Evolutionary conservation across 2,113 vertebrate species (phyloP).

Genomic region (Reinhardtius hippoglossoides): DNA sequence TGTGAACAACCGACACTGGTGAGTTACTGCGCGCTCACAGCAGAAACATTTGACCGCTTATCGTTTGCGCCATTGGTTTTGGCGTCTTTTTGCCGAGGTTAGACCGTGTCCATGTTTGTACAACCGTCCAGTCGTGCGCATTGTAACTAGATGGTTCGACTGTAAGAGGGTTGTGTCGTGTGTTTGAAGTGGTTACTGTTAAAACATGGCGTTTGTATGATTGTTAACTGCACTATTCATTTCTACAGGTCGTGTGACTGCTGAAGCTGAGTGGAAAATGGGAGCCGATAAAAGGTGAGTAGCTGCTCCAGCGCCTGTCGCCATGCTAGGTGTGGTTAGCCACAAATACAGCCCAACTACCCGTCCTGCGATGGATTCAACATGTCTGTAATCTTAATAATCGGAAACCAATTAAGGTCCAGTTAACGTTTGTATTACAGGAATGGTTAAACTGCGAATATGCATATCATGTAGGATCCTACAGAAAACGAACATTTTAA

Average conservation of each 20-base stretch:
- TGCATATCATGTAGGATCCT: too few relatives aligned
- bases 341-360: background rate
- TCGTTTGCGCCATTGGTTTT: background rate
- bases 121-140: background rate
- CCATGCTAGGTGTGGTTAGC: conserved; percentile 10
- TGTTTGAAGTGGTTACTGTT: background rate
- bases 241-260: conserved; percentile 9
- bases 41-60: accelerated
- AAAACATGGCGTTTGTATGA: background rate
- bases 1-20: conserved; percentile 32
- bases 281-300: conserved; percentile 95
- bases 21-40: conserved; percentile 2
- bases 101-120: conserved; percentile 36
- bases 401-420: background rate
- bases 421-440: background rate
- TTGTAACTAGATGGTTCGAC: background rate
- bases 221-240: background rate
- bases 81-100: background rate
- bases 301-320: background rate
- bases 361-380: background rate
- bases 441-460: too few relatives aligned
- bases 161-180: too few relatives aligned
- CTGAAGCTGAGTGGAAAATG: conserved; percentile 78
- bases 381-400: too few relatives aligned
- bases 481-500: too few relatives aligned